Conservation (phyloP, 37 sponge, comb jelly and placozoan genomes). For the Crambe crambe region DNA sequence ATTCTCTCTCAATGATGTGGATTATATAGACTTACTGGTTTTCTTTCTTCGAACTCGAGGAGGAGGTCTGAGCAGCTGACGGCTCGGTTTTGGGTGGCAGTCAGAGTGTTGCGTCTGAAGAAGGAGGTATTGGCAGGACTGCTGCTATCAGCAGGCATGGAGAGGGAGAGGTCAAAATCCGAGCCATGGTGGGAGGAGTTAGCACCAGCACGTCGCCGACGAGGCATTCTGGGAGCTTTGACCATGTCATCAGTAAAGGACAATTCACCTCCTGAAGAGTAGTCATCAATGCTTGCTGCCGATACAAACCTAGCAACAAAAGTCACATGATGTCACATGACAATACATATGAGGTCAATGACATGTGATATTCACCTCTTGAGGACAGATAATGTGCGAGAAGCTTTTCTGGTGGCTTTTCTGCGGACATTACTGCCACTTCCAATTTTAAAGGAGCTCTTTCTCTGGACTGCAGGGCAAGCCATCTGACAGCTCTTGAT, state of each 20-base stretch:
- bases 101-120: background rate
- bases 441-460: background rate
- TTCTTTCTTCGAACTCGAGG: constrained; percentile 10
- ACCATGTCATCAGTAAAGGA: background rate
- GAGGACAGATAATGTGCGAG: background rate
- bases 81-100: background rate
- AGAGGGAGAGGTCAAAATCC: background rate
- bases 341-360: background rate
- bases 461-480: constrained; percentile 25
- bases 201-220: background rate
- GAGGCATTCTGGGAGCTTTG: background rate
- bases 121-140: no score
- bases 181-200: background rate
- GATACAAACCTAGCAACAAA: constrained; percentile 29
- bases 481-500: constrained; percentile 60
- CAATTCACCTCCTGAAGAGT: constrained; percentile 15
- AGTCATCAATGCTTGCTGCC: constrained; percentile 28
- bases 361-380: constrained; percentile 16
- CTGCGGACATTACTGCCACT: background rate
- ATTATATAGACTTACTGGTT: background rate
- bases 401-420: background rate
- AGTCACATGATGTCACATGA: background rate
- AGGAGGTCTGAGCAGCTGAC: constrained; percentile 24
- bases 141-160: background rate
- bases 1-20: no score